phyloP scores from a whole-genome alignment of 1,140 invertebrate species.

The Chionoecetes opilio region DNA sequence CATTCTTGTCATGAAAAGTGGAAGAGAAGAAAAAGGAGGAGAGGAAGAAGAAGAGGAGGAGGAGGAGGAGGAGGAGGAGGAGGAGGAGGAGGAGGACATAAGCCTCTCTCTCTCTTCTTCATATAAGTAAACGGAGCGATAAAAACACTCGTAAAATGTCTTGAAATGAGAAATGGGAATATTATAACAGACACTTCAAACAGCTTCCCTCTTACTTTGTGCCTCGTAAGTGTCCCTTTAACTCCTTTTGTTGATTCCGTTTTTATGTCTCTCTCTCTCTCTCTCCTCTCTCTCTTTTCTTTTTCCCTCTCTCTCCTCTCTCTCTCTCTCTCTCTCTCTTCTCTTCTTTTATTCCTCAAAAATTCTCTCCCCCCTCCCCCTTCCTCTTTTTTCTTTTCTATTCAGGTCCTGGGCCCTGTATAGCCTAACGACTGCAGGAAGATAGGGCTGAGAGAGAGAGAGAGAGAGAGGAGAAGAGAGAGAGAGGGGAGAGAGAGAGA shows the following conservation, averaged over 20 bases:
- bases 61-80: conserved; percentile 13
- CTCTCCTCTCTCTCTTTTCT: no score
- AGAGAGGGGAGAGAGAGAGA: no score
- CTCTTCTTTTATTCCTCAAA: neutral
- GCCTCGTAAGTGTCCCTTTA: no score
- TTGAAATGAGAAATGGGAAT: conserved; percentile 10
- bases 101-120: neutral
- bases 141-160: neutral
- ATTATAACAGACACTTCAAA: conserved; percentile 17
- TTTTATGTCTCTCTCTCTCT: no score
- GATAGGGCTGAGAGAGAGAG: no score
- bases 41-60: neutral
- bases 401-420: no score
- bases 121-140: neutral
- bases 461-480: no score
- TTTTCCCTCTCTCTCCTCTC: neutral
- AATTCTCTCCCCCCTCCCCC: neutral
- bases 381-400: neutral
- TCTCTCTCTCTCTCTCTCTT: conserved; percentile 18
- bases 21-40: no score
- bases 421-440: no score
- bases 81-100: neutral
- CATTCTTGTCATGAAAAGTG: no score
- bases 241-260: no score
- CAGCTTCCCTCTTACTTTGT: neutral